Evolutionary conservation across 2,797 vertebrate species (phyloP).

Genomic region (Lycodopsis pacificus): DNA sequence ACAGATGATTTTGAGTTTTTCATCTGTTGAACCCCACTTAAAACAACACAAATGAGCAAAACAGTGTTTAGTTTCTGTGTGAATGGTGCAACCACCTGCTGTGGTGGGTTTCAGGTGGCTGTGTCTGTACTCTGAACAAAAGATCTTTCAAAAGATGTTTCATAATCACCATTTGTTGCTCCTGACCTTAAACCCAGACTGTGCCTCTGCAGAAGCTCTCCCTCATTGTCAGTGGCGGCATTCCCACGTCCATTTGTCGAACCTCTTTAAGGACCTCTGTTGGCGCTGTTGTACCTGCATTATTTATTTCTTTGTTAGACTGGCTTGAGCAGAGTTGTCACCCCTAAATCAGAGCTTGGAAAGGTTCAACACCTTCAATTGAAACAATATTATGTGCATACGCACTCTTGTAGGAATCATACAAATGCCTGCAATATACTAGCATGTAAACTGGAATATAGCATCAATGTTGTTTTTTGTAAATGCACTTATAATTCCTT

Average conservation of each 20-base stretch:
- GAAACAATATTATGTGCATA: conserved; percentile 19
- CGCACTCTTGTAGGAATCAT: no score
- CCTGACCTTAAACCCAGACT: conserved; percentile 26
- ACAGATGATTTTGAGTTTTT: background rate
- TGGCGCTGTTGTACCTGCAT: background rate
- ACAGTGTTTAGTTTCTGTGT: background rate
- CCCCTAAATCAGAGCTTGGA: background rate
- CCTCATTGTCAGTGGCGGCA: conserved; percentile 12
- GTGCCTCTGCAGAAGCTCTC: background rate
- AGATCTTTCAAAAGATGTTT: conserved; percentile 23
- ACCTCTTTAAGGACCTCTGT: background rate
- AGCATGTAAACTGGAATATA: background rate
- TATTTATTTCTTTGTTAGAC: background rate
- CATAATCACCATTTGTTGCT: conserved; percentile 7
- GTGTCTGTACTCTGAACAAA: background rate
- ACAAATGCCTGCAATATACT: conserved; percentile 5
- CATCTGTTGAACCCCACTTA: background rate
- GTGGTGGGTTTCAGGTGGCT: background rate
- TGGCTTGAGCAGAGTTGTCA: background rate
- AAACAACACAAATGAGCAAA: background rate
- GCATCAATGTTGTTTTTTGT: background rate
- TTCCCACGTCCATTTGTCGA: background rate
- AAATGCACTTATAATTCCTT: background rate
- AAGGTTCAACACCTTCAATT: conserved; percentile 24
- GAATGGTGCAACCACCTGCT: background rate